phyloP scores from a whole-genome alignment of 2,113 vertebrate genomes.

The Sceloporus tristichus region DNA sequence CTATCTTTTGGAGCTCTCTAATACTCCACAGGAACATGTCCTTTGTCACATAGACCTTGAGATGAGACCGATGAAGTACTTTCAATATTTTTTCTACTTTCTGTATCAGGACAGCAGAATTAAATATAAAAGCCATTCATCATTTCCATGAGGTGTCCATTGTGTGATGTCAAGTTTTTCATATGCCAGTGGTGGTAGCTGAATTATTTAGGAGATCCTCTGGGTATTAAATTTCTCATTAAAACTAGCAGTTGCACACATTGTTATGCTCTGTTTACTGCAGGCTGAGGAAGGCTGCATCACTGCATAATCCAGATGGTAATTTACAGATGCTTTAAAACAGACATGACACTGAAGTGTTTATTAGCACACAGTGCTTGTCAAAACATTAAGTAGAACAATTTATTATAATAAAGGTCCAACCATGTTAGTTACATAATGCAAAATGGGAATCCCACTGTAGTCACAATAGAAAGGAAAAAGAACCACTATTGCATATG shows the following conservation, averaged over 20 bases:
- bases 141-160: conserved; percentile 7
- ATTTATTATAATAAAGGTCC: conserved; percentile 14
- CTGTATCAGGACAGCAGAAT: background rate
- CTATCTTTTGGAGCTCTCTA: background rate
- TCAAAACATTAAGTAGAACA: conserved; percentile 2
- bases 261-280: conserved; percentile 33
- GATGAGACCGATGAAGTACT: background rate
- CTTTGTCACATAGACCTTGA: background rate
- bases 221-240: conserved; percentile 59
- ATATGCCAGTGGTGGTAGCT: conserved; percentile 10
- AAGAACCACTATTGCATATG: background rate
- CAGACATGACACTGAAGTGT: background rate
- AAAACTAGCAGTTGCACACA: conserved; percentile 42
- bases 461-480: background rate
- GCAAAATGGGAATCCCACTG: rapidly evolving
- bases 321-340: conserved; percentile 9
- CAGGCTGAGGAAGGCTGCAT: conserved; percentile 38
- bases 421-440: conserved; percentile 30
- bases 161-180: conserved; percentile 17
- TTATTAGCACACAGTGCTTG: background rate
- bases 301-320: conserved; percentile 31
- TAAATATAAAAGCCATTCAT: background rate
- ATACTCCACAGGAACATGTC: background rate
- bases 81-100: background rate
- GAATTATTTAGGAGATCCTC: conserved; percentile 59